Evolutionary conservation across 1,140 invertebrate genomes (phyloP).

Genomic region (Teleogryllus occipitalis): DNA sequence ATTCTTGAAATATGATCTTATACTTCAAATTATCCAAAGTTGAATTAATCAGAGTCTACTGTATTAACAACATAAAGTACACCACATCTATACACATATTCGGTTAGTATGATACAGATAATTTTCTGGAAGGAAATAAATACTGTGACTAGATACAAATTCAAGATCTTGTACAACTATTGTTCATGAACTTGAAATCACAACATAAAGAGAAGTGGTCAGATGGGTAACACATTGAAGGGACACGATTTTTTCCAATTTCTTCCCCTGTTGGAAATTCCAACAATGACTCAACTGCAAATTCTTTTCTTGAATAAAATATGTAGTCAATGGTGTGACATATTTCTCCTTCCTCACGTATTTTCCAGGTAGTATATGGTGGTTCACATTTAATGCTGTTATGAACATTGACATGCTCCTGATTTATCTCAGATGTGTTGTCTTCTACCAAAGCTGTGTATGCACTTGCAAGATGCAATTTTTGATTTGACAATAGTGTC

Average conservation of each 20-base stretch:
- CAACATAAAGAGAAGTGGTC: slow-evolving; percentile 71
- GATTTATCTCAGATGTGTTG: slow-evolving; percentile 18
- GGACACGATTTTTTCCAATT: slow-evolving; percentile 57
- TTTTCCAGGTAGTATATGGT: slow-evolving; percentile 70
- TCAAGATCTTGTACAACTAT: background rate
- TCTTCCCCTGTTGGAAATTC: slow-evolving; percentile 56
- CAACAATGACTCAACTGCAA: slow-evolving; percentile 51
- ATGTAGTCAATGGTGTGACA: slow-evolving; percentile 75
- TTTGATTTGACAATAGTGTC: slow-evolving; percentile 43
- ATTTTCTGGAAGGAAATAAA: no score
- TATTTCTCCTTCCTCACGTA: slow-evolving; percentile 59
- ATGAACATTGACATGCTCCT: slow-evolving; percentile 24
- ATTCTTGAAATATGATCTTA: no score
- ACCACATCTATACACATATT: no score
- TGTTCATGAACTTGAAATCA: slow-evolving; percentile 43
- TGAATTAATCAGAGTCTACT: no score
- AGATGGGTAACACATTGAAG: slow-evolving; percentile 62
- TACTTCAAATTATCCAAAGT: no score
- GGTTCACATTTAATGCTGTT: slow-evolving; percentile 45
- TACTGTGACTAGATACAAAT: no score
- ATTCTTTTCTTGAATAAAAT: slow-evolving; percentile 51
- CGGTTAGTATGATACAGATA: no score
- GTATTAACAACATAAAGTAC: no score
- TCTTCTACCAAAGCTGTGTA: slow-evolving; percentile 31
- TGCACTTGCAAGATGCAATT: slow-evolving; percentile 39